A percentile compares a stretch with the other conserved stretches of the same genome.
phyloP scores from a whole-genome alignment of 1,140 invertebrate genomes.

The Bombus sibiricus region DNA sequence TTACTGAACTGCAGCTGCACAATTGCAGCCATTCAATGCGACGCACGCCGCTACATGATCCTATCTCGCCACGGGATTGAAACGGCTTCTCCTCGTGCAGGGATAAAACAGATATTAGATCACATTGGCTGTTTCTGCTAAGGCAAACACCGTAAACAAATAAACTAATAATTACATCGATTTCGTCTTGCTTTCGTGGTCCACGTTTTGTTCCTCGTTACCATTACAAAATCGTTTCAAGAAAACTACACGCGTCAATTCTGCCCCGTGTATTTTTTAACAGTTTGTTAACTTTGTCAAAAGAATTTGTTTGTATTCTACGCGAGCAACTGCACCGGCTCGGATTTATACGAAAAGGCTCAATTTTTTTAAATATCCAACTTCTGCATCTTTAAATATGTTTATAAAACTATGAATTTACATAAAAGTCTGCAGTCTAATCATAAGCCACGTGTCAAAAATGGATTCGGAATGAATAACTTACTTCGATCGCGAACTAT shows the following conservation, averaged over 20 bases:
- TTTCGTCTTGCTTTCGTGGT: neutral
- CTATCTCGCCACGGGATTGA: conserved; percentile 43
- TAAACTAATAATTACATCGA: conserved; percentile 18
- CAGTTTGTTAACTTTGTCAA: too few relatives aligned
- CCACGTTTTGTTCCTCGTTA: neutral
- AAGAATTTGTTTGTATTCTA: neutral
- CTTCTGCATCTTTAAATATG: too few relatives aligned
- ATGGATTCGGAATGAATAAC: neutral
- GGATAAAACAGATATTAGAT: conserved; percentile 40
- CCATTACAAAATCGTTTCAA: neutral
- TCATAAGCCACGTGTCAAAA: neutral
- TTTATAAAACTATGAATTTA: too few relatives aligned
- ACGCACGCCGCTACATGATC: conserved; percentile 34
- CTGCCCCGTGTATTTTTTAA: neutral
- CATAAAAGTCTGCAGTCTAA: neutral
- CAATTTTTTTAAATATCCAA: too few relatives aligned
- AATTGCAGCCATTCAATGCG: conserved; percentile 45
- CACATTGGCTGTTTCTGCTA: neutral
- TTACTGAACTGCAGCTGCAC: conserved; percentile 55
- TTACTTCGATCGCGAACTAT: neutral
- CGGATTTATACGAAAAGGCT: too few relatives aligned
- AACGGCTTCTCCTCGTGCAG: conserved; percentile 14
- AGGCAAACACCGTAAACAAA: conserved; percentile 1
- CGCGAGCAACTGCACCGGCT: neutral
- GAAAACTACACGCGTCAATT: neutral